These are phyloP conservation scores for Oncorhynchus keta DNA, from an alignment of 2,113 vertebrate species.

Conservation along the genomic window DNA sequence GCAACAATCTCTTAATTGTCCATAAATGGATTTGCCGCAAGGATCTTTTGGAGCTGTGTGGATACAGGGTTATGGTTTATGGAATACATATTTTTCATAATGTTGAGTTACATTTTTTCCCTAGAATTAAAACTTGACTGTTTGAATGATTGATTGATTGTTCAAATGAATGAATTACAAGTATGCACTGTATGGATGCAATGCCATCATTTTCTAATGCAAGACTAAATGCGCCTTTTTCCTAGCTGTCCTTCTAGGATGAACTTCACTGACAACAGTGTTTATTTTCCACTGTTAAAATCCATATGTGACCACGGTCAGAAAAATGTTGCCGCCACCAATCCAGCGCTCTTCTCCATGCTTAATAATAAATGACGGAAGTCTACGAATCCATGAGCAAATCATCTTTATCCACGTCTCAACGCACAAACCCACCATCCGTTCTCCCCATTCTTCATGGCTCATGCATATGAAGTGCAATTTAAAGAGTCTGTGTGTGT, in stretches of 20 bases:
- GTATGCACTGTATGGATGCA: not conserved
- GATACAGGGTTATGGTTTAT: constrained; percentile 6
- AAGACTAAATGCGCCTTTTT: constrained; percentile 2
- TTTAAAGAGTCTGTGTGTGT: constrained; percentile 10
- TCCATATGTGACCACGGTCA: constrained; percentile 65
- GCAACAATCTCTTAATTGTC: constrained; percentile 63
- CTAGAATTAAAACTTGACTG: not conserved
- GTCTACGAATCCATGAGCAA: constrained; percentile 70
- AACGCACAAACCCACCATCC: constrained; percentile 56
- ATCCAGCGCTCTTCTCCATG: constrained; percentile 55
- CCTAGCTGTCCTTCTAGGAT: constrained; percentile 20
- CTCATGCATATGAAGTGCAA: constrained; percentile 55
- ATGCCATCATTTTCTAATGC: not conserved
- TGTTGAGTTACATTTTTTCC: not conserved
- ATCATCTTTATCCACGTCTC: constrained; percentile 74
- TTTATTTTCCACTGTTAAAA: constrained; percentile 43
- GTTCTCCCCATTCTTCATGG: constrained; percentile 45
- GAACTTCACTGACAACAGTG: constrained; percentile 32
- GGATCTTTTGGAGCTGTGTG: constrained; percentile 33
- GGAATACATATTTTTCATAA: not conserved
- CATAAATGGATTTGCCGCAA: constrained; percentile 58
- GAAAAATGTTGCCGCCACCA: constrained; percentile 63
- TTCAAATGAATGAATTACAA: not conserved
- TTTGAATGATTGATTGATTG: not conserved
- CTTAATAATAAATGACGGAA: constrained; percentile 71